Percentiles rank a stretch among this genome's conserved stretches.
These are phyloP conservation scores for Anseranas semipalmata DNA, from an alignment of 2,113 vertebrate genomes.

Conservation along the genomic window DNA sequence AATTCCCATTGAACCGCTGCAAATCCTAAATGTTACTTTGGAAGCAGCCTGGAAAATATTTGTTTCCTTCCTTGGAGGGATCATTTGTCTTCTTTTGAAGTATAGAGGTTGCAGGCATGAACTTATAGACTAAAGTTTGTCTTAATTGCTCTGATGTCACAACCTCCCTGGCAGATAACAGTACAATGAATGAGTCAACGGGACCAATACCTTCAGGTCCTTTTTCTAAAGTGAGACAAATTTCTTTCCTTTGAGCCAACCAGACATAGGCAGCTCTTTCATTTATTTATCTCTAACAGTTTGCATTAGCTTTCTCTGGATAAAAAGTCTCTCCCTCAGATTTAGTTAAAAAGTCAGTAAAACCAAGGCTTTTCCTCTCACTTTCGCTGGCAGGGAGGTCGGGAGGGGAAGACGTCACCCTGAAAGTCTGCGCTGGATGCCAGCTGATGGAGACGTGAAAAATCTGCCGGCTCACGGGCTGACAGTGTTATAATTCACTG, in stretches of 20 bases:
- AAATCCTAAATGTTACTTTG: constrained; percentile 62
- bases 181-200: constrained; percentile 69
- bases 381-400: not conserved
- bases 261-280: constrained; percentile 57
- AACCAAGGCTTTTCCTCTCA: not conserved
- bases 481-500: not conserved
- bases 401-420: not conserved
- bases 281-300: constrained; percentile 71
- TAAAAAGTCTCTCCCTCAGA: constrained; percentile 53
- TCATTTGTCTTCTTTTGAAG: constrained; percentile 80
- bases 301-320: constrained; percentile 47
- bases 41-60: constrained; percentile 65
- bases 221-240: constrained; percentile 83
- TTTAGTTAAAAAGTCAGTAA: constrained; percentile 30
- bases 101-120: constrained; percentile 75
- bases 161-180: constrained; percentile 75
- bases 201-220: constrained; percentile 75
- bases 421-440: not conserved
- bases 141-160: constrained; percentile 81
- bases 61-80: constrained; percentile 70
- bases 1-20: constrained; percentile 40
- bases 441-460: not conserved
- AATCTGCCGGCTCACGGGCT: not conserved
- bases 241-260: constrained; percentile 68
- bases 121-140: constrained; percentile 79